Base-by-base conservation (phyloP, 1,140 invertebrate genomes). In the Gryon sp. region DNA sequence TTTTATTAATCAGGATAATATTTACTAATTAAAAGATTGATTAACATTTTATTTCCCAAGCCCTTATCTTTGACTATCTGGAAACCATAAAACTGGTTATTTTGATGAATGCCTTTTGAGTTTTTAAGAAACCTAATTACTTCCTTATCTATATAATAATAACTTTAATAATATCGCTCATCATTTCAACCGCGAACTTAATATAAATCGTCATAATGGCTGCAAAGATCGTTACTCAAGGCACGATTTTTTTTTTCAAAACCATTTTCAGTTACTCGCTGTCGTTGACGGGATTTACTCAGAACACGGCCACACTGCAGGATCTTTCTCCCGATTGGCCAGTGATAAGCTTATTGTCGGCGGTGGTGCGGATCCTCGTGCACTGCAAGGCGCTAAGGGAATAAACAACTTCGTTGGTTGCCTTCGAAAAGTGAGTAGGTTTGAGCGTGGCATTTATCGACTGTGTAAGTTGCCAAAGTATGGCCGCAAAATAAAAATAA, bases 331-430 rank as follows among this genome's bases (percentile, higher is more conserved):
- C 6, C 94, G 96, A 91, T 89, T 98, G 65, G 95, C 95, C 7
- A 97, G 95, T 32, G 95, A 94, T 68, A 89, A 93, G 26, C 92
- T 98, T 5, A 95, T 95, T 79, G 94, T 99, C 8, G 98, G 96
- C 2, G 97, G 97, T 1, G 95, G 95, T 11, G 93, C 96, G 18
- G 94, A 96, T 83, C 92, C 94, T 1, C 90, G 92, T 26, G 92
- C 92, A 1, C 87, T 97, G 30, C 92, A 93, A n/a, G 96, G 95
- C 0, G 93, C 95, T n/a, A 91, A 93, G 52, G 94, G 95, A 9
- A 93, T 94, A 83, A 94, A 92, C 80, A 98, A 98, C 88, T 99
- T 98, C 84, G 94, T 97, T 69, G 98, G 98, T 2, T 99, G 98
- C 85, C 90, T 99, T 81, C 93, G 96, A 86, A 97, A 98, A 92